A percentile compares a stretch with the other conserved stretches of the same genome.
phyloP scores from a whole-genome alignment of 2,113 vertebrate species.

The Pipra filicauda region DNA sequence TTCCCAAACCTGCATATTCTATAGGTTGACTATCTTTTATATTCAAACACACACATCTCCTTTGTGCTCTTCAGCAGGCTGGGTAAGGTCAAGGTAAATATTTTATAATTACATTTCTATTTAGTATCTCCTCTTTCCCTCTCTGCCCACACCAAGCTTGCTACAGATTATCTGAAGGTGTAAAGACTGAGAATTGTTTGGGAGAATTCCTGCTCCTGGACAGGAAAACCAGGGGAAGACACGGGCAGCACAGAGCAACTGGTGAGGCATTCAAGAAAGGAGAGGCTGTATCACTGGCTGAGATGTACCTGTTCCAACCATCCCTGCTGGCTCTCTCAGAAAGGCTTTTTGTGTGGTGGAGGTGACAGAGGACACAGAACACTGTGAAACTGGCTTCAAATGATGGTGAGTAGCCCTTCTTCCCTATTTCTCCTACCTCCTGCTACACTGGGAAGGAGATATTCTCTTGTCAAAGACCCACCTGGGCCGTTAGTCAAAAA shows the following conservation, averaged over 20 bases:
- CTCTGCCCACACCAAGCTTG: neutral
- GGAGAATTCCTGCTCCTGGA: neutral
- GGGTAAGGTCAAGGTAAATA: neutral
- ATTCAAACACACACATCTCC: neutral
- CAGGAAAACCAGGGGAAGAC: neutral
- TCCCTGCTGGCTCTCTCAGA: neutral
- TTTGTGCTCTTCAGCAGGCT: neutral
- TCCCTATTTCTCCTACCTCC: neutral
- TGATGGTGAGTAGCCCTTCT: neutral
- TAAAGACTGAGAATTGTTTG: neutral
- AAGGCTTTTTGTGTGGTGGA: neutral
- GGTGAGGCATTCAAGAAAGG: neutral
- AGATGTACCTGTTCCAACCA: neutral
- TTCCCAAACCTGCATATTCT: neutral
- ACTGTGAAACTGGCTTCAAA: neutral
- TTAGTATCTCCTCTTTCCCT: neutral
- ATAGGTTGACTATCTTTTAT: neutral
- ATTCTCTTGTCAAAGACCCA: neutral
- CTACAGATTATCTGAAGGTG: neutral
- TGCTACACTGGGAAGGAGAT: neutral
- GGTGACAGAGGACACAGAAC: neutral
- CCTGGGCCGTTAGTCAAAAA: neutral
- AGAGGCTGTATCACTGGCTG: neutral
- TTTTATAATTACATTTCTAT: neutral
- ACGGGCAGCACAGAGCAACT: neutral